Evolutionary conservation across 2,888 invertebrate species (phyloP), one percentile per base, ranked within the genome.

Genomic region (Sphecodes monilicornis): DNA sequence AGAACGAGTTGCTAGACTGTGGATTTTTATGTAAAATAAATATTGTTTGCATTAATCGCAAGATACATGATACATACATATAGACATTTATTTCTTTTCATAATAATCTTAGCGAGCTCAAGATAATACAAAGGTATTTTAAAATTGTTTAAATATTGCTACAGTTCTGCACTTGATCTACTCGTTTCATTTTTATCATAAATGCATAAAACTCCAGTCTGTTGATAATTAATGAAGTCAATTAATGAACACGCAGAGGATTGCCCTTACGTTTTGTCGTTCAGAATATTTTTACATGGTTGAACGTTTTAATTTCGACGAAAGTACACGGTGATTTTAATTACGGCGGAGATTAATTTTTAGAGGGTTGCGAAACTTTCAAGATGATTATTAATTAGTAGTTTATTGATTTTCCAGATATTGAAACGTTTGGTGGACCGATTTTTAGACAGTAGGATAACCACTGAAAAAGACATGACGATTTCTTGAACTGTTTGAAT

Each of bases 351-450:
- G 36, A 32, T 36, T 66, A 39, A 68, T 39, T 68, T 68, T 68
- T 68, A 13, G n/a, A 68, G 1, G 36, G 39, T 1, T 6, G 39
- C 68, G n/a, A 36, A 32, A 68, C 68, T 39, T 36, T n/a, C 13
- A n/a, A 68, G n/a, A 39, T 68, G n/a, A 68, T 68, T 68, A 66
- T 66, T 66, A 66, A 66, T 66, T 66, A 66, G 22, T 66, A n/a
- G 11, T 39, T n/a, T 1, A 68, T n/a, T n/a, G n/a, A n/a, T n/a
- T n/a, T n/a, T n/a, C n/a, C n/a, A n/a, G n/a, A n/a, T n/a, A n/a
- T n/a, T n/a, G n/a, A n/a, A n/a, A n/a, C n/a, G n/a, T n/a, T n/a
- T n/a, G n/a, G 29, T 6, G 39, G 4, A 1, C 2, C n/a, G 11
- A 13, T 39, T 22, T 39, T 39, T 5, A 29, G 22, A 8, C 8